Conservation (phyloP, 2,113 vertebrate species). For the Sapayoa aenigma region DNA sequence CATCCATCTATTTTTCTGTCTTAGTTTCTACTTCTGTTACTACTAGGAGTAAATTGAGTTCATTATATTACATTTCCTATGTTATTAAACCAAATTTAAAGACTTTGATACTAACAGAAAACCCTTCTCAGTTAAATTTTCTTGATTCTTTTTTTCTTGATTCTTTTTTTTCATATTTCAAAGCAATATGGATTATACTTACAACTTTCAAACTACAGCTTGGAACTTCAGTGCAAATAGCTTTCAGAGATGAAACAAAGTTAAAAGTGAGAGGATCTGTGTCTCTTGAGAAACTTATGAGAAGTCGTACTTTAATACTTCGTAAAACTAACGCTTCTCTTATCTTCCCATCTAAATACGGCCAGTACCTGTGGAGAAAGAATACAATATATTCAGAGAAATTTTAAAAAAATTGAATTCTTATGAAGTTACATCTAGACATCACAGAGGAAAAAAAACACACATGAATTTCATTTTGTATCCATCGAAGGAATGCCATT, state of each 20-base stretch:
- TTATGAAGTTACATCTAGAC: not conserved
- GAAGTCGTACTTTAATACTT: conserved; percentile 86
- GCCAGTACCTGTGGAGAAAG: conserved; percentile 86
- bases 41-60: not conserved
- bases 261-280: conserved; percentile 91
- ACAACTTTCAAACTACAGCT: conserved; percentile 93
- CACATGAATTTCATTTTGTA: not conserved
- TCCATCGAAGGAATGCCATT: not conserved
- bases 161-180: not conserved
- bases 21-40: not conserved
- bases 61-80: not conserved
- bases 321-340: conserved; percentile 89
- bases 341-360: conserved; percentile 88
- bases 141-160: not conserved
- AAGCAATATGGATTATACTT: conserved; percentile 66
- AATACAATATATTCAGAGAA: not conserved
- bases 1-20: too few relatives aligned
- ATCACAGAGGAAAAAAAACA: not conserved
- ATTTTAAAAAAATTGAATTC: not conserved
- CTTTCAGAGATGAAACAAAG: conserved; percentile 93
- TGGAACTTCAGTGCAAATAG: conserved; percentile 86
- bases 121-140: not conserved
- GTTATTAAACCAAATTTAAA: not conserved
- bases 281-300: conserved; percentile 91
- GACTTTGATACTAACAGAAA: not conserved